A percentile compares a stretch with the other conserved stretches of the same genome.
These are phyloP conservation scores for Micropterix aruncella DNA, from an alignment of 2,888 invertebrate species.

Conservation along the genomic window DNA sequence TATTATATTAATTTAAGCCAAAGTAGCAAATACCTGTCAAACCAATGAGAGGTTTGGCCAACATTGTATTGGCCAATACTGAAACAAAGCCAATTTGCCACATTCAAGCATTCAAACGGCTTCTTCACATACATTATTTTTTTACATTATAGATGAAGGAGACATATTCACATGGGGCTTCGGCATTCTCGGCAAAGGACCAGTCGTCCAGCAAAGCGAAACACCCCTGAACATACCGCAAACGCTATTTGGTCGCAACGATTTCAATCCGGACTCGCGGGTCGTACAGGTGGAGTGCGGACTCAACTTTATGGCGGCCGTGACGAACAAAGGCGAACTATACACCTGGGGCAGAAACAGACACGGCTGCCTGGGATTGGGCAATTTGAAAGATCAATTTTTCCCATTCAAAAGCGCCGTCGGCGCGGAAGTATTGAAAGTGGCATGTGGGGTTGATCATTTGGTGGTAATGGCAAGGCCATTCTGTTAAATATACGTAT, in stretches of 20 bases:
- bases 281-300: constrained; percentile 59
- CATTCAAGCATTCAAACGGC: too few species aligned
- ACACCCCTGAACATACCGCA: constrained; percentile 63
- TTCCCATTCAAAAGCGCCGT: constrained; percentile 77
- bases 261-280: constrained; percentile 55
- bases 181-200: constrained; percentile 84
- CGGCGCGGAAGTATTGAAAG: constrained; percentile 59
- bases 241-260: constrained; percentile 73
- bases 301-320: constrained; percentile 63
- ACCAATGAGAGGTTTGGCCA: too few species aligned
- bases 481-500: constrained; percentile 31
- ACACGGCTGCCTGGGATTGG: constrained; percentile 72
- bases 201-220: constrained; percentile 48
- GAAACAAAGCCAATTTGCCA: too few species aligned
- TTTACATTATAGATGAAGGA: constrained; percentile 50
- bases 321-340: constrained; percentile 71
- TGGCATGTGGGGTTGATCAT: constrained; percentile 79
- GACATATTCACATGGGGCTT: constrained; percentile 89
- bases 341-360: constrained; percentile 89
- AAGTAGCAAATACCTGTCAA: too few species aligned
- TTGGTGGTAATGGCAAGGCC: constrained; percentile 63
- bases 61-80: too few species aligned
- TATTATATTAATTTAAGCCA: too few species aligned
- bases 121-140: constrained; percentile 1
- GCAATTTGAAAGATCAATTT: constrained; percentile 64